Base-by-base conservation (phyloP, 2,888 invertebrate genomes). In the Andrena chrysosceles region DNA sequence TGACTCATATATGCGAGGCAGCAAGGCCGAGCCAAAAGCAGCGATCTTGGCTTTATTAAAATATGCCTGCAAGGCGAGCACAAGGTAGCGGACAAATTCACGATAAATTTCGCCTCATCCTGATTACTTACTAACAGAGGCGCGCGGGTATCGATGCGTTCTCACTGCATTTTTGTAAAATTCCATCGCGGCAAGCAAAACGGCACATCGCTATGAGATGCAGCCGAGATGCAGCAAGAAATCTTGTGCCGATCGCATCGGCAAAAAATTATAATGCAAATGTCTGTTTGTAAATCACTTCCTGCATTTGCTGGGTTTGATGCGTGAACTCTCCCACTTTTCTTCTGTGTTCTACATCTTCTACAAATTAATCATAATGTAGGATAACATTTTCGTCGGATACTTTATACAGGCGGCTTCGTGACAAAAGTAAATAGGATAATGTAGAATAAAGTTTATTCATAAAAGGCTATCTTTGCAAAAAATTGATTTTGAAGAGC, bases 21-120 rank as follows among this genome's bases (percentile, higher is more conserved):
- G 71, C 88, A 88, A 88, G 88, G 89, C 83, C 88, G 76, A 49
- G 78, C 88, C 88, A 86, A 88, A 89, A 89, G 81, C 84, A 64
- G 81, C 79, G 84, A 81, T 87, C 88, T 84, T 76, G 80, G 66
- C 75, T 79, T 81, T 84, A 84, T 88, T 88, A 81, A 88, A 87
- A 88, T 79, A 73, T 78, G 77, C 54, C 67, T 75, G 75, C 76
- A 76, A 75, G 66, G 60, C 67, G 76, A 75, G 77, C 42, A 66
- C 85, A 73, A 79, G 77, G 67, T 68, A 54, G 67, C 71, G 69
- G 63, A 66, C 42, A 59, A 62, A 74, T 72, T 69, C 66, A 77
- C 80, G 48, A 70, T 52, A 54, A 23, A 77, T 63, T 68, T 71
- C 26, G 54, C 71, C 56, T 10, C 33, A 23, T 10, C 1, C 20